Evolutionary conservation across 64 coral and sea anemone species (phyloP), one percentile per base, ranked within the genome.

Genomic region (Orbicella faveolata): DNA sequence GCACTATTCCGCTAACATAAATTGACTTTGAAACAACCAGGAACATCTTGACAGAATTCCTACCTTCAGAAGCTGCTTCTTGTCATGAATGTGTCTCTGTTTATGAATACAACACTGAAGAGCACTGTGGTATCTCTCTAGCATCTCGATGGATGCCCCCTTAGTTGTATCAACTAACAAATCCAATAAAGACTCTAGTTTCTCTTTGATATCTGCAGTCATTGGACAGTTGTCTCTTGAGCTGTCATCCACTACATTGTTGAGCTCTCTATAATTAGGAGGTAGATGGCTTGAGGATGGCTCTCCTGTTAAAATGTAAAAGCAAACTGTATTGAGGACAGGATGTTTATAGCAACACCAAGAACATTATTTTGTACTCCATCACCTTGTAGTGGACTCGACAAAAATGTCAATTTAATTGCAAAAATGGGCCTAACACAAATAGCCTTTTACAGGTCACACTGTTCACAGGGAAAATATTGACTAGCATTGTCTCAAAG

Each of bases 1-100:
- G 11, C 2, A 59, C 9, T 9, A 15, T 59, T 59, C 15, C 1
- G 9, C 1, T 12, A 59, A 12, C 6, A 10, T 12, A 14, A 59
- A 59, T 59, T 1, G 9, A 16, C 55, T 59, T 59, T 59, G 9
- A 59, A 59, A 30, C 52, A 81, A 17, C 35, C 17, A 26, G 10
- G 33, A 18, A 61, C 2, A 57, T 62, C 16, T 16, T 15, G 2
- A 57, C 12, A 18, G 2, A 37, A 66, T 9, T 51, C 87, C 8
- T 62, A 97, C 95, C 92, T 97, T 87, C 6, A 94, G 93, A 80
- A 97, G 86, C 51, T 63, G 21, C 52, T 72, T 88, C 63, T 97
- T 97, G 51, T 97, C 92, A 44, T 64, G 48, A 76, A 75, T 70
- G 44, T 88, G 78, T 55, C 92, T 79, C 68, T 97, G 95, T 52